Base-by-base conservation (phyloP, 30 jellyfish, hydroid and myxozoan species). In the Pseudorhiza aurosa region DNA sequence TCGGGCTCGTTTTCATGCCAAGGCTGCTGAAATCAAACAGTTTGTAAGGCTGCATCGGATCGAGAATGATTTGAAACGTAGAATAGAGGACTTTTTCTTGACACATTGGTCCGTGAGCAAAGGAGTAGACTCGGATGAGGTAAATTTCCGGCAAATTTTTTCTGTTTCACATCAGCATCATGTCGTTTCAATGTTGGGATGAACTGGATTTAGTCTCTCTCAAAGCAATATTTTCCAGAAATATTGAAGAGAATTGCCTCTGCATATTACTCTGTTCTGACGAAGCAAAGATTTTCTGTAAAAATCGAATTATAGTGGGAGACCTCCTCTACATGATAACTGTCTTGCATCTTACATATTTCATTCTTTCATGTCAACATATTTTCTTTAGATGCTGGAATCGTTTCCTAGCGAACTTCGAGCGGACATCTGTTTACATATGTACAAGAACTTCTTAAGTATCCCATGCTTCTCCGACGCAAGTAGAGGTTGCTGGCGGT, bases 81-180 rank as follows among this genome's bases (percentile, higher is more conserved):
- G 98, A 67, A 91, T 91, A 26, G 96, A 91, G 56, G 96, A 85
- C 56, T 91, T 44, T 73, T 91, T 91, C 45, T 73, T 91, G 24
- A 82, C 98, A 1, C 92, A 84, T 33, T 91, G 98, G 98, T 83
- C 96, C 18, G 91, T 91, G 26, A 91, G 98, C 87, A 91, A 91
- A 77, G 98, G 98, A n/a, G 98, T 91, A 17, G 95, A 91, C 75
- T 85, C 96, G 18, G 89, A 91, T 37, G 98, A 91, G 96, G 98
- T 91, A 50, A 8, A 49, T 39, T n/a, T n/a, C n/a, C n/a, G n/a
- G n/a, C n/a, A n/a, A n/a, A n/a, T n/a, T n/a, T n/a, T n/a, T n/a
- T n/a, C n/a, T n/a, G n/a, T n/a, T n/a, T n/a, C n/a, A n/a, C n/a
- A n/a, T n/a, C n/a, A n/a, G n/a, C n/a, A n/a, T n/a, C n/a, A n/a